A percentile compares a stretch with the other conserved stretches of the same genome.
These are phyloP conservation scores for Acanthurus lineatus DNA, from an alignment of 2,797 vertebrate species.

Conservation along the genomic window DNA sequence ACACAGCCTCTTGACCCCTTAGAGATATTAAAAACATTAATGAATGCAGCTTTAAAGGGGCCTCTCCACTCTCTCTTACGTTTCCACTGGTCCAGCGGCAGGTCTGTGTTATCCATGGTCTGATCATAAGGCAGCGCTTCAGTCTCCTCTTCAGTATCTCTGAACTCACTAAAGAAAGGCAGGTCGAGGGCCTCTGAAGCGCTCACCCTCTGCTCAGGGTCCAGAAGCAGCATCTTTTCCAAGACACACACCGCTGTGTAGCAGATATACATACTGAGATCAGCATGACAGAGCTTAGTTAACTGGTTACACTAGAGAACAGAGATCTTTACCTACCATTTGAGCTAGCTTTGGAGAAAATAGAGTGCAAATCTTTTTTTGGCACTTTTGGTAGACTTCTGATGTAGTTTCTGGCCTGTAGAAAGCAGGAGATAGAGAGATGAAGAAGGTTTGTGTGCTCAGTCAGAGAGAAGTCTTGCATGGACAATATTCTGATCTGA, in stretches of 20 bases:
- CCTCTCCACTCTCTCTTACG: slow-evolving; percentile 82
- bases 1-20: neutral
- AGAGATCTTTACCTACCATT: slow-evolving; percentile 81
- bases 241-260: slow-evolving; percentile 90
- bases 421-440: neutral
- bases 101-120: slow-evolving; percentile 93
- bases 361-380: slow-evolving; percentile 92
- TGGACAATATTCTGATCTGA: neutral
- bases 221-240: slow-evolving; percentile 96
- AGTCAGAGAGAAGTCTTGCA: neutral
- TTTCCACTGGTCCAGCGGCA: slow-evolving; percentile 95
- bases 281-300: neutral
- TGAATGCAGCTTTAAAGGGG: neutral
- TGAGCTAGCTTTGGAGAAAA: slow-evolving; percentile 90
- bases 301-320: neutral
- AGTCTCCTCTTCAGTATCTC: slow-evolving; percentile 91
- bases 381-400: slow-evolving; percentile 91
- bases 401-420: slow-evolving; percentile 96
- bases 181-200: slow-evolving; percentile 91
- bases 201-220: slow-evolving; percentile 91
- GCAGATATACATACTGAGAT: neutral
- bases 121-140: slow-evolving; percentile 93
- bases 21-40: neutral
- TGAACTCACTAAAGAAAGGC: slow-evolving; percentile 92
- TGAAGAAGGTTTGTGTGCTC: neutral